Percentiles rank a stretch among this genome's conserved stretches.
Evolutionary conservation across 2,888 invertebrate genomes (phyloP).

Genomic region (Cetonia aurata): DNA sequence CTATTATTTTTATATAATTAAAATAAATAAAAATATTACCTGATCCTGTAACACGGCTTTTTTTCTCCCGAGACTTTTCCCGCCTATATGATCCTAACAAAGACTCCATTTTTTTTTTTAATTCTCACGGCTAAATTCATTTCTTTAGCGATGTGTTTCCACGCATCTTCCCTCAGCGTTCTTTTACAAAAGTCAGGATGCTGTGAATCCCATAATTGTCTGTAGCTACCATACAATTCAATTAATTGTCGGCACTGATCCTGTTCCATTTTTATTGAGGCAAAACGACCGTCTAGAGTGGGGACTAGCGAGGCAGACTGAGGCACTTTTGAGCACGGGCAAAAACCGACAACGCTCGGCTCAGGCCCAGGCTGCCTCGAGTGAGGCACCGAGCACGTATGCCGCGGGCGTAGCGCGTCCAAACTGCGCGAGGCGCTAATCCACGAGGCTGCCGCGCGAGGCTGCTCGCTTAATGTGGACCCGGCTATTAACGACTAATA

Average conservation of each 20-base stretch:
- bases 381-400: too few species aligned
- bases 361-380: too few species aligned
- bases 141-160: background rate
- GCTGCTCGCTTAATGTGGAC: too few species aligned
- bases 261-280: background rate
- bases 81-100: background rate
- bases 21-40: conserved; percentile 10
- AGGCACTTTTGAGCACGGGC: too few species aligned
- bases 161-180: conserved; percentile 1
- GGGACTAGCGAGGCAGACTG: too few species aligned
- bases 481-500: too few species aligned
- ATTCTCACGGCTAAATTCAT: background rate
- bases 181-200: background rate
- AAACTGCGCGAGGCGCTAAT: too few species aligned
- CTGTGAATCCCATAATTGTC: background rate
- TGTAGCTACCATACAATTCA: background rate
- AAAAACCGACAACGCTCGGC: too few species aligned
- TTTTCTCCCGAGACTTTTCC: background rate
- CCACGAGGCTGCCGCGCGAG: too few species aligned
- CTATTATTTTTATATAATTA: background rate
- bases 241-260: background rate
- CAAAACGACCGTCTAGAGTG: too few species aligned
- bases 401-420: too few species aligned
- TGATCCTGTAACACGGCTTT: background rate
- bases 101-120: background rate